A percentile compares a stretch with the other conserved stretches of the same genome.
Conservation (phyloP, 2,113 vertebrate genomes). For the Percina caprodes region DNA sequence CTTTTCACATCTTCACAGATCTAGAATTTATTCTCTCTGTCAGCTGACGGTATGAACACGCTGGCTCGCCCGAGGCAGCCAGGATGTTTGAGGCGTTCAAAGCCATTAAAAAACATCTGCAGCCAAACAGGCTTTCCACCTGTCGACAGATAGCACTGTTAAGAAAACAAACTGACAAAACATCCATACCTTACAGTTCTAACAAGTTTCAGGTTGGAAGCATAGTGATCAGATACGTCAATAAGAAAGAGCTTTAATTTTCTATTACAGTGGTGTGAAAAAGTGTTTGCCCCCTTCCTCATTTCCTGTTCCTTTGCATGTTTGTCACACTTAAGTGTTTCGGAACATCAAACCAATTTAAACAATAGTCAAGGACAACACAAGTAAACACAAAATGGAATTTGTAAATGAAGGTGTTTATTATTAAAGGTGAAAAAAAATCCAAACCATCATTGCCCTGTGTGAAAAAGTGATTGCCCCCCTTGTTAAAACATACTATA, state of each 20-base stretch:
- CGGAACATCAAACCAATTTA: too few relatives aligned
- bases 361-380: too few relatives aligned
- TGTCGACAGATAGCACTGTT: background rate
- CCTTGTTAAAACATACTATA: too few relatives aligned
- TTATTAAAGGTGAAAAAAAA: too few relatives aligned
- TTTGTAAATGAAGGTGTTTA: too few relatives aligned
- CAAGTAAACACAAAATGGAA: too few relatives aligned
- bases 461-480: too few relatives aligned
- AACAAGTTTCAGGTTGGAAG: background rate
- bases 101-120: slow-evolving; percentile 43
- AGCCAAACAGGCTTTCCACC: slow-evolving; percentile 14
- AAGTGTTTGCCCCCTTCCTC: too few relatives aligned
- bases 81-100: slow-evolving; percentile 26
- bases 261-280: too few relatives aligned
- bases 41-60: background rate
- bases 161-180: background rate
- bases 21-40: background rate
- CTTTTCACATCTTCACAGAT: background rate
- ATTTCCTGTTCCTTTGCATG: too few relatives aligned
- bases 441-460: too few relatives aligned
- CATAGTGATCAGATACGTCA: background rate
- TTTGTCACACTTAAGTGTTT: too few relatives aligned
- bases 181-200: slow-evolving; percentile 2
- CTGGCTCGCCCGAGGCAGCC: background rate
- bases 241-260: background rate